phyloP scores from a whole-genome alignment of 2,888 invertebrate species.

The Apodemia hepburni region DNA sequence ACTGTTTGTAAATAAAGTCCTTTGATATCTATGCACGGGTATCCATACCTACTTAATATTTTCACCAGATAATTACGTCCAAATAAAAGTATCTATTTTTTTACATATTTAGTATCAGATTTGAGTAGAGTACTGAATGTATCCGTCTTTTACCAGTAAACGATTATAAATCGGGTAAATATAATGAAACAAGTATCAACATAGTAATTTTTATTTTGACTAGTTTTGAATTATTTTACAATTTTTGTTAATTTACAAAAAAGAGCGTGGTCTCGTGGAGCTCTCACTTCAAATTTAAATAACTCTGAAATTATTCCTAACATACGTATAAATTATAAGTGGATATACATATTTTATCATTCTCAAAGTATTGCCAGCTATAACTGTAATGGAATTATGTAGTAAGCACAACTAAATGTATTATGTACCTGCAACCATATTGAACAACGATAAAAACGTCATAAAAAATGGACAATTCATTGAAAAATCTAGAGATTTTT shows the following conservation, averaged over 20 bases:
- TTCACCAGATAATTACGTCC: too few relatives aligned
- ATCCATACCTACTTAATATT: too few relatives aligned
- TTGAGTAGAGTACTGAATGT: too few relatives aligned
- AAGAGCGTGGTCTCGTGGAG: background rate
- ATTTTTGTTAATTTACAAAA: constrained; percentile 35
- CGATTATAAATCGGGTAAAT: background rate
- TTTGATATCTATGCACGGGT: too few relatives aligned
- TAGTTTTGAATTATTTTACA: constrained; percentile 57
- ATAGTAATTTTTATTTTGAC: constrained; percentile 52
- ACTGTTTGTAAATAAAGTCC: too few relatives aligned
- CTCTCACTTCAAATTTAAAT: background rate
- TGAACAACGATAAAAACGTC: too few relatives aligned
- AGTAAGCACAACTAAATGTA: background rate
- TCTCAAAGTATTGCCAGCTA: background rate
- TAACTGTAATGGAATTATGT: background rate
- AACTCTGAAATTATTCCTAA: background rate
- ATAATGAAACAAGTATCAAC: constrained; percentile 28
- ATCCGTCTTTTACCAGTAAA: too few relatives aligned
- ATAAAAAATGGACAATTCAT: too few relatives aligned
- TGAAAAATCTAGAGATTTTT: too few relatives aligned
- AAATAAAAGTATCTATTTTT: too few relatives aligned
- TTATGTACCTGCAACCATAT: background rate
- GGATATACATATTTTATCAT: background rate
- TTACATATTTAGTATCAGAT: too few relatives aligned
- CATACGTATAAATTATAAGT: background rate